These are phyloP conservation scores for Bubo blakistoni DNA, from an alignment of 2,113 vertebrate genomes.

Conservation along the genomic window DNA sequence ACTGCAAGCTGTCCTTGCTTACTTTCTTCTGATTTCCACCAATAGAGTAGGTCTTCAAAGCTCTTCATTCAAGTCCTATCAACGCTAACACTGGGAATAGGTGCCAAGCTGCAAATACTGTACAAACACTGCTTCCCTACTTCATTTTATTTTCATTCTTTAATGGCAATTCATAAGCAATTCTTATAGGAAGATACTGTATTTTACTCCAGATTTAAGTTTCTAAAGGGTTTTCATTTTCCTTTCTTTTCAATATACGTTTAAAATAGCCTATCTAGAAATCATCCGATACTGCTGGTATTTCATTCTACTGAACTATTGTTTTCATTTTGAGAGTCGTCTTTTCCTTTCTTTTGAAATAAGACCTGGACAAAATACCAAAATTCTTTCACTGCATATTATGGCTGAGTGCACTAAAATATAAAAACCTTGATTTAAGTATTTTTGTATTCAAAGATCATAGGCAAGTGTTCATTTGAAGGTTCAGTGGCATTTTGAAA, in stretches of 20 bases:
- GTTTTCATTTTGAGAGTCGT: conserved; percentile 1
- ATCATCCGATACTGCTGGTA: not conserved
- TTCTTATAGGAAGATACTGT: not conserved
- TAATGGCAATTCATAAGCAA: not conserved
- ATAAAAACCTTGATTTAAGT: conserved; percentile 78
- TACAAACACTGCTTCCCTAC: not conserved
- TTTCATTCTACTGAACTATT: conserved; percentile 9
- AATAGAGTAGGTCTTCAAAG: not conserved
- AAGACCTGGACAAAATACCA: conserved; percentile 45
- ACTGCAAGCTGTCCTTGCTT: not conserved
- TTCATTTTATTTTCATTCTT: not conserved
- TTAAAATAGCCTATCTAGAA: conserved; percentile 3
- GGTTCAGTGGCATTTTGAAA: conserved; percentile 85
- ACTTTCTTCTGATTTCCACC: not conserved
- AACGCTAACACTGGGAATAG: not conserved
- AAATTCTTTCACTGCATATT: conserved; percentile 46
- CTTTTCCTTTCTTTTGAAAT: conserved; percentile 38
- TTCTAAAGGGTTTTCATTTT: not conserved
- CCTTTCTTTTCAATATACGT: not conserved
- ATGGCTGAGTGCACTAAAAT: conserved; percentile 74
- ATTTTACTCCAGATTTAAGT: not conserved
- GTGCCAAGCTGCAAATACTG: not conserved
- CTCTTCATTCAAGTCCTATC: not conserved
- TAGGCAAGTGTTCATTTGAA: conserved; percentile 82
- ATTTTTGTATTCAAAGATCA: conserved; percentile 82